These are phyloP conservation scores for Thymelicus acteon DNA, from an alignment of 2,888 invertebrate genomes.

Conservation along the genomic window DNA sequence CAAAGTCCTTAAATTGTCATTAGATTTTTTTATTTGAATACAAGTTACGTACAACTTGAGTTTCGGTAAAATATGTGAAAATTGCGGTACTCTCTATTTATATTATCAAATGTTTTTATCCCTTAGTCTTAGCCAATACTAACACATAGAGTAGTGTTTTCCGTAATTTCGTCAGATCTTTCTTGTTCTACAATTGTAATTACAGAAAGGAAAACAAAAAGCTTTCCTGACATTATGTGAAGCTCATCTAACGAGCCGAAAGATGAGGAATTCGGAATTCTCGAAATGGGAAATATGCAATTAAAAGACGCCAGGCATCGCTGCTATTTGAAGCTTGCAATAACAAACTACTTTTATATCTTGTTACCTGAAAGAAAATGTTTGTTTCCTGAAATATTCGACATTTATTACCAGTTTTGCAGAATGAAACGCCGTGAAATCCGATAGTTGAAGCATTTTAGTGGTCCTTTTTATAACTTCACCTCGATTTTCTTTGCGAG, in stretches of 20 bases:
- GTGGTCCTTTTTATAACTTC: background rate
- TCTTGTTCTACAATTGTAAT: background rate
- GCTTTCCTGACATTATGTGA: background rate
- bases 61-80: too few species aligned
- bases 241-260: conserved; percentile 3
- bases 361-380: conserved; percentile 7
- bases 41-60: too few species aligned
- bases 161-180: background rate
- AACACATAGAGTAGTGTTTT: background rate
- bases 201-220: background rate
- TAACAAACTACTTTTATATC: background rate
- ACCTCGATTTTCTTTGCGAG: background rate
- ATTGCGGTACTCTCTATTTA: too few species aligned
- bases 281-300: conserved; percentile 1
- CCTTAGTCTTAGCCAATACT: background rate
- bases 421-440: background rate
- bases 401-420: background rate
- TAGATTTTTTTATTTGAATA: background rate
- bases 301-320: background rate
- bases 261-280: conserved; percentile 1
- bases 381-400: background rate
- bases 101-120: too few species aligned
- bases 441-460: background rate
- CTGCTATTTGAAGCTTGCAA: background rate
- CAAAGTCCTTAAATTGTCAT: conserved; percentile 2